Evolutionary conservation across 2,797 vertebrate species (phyloP), one percentile per base, ranked within the genome.

Genomic region (Mycteria americana): DNA sequence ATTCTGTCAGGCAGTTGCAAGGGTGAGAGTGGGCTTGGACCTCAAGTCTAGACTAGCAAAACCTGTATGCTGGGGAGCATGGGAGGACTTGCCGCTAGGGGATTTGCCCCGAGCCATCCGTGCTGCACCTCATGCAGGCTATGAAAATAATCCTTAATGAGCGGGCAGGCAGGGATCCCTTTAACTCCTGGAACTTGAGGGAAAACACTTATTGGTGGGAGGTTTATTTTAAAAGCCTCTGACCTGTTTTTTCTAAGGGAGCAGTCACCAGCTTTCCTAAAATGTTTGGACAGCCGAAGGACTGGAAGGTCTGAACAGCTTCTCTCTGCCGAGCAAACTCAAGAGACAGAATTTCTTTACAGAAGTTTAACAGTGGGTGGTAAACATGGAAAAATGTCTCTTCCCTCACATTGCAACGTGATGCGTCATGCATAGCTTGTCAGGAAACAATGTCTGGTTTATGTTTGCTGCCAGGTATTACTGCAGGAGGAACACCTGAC

Each of bases 401-500:
- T 89, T 92, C 68, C 41, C 14, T 89, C 50, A 33, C 72, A 63
- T 3, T 51, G 63, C 91, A 95, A 82, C 25, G 8, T 74, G 92
- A 88, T 80, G 54, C 8, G 5, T 95, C 86, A 77, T 5, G 60
- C 91, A 74, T 4, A 33, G 84, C 88, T 63, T 87, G 84, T 95
- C 95, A 83, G 92, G 78, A 93, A 93, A 88, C 74, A 70, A 91
- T 22, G 75, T 91, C 62, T 91, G 75, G 57, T 68, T 93, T 80
- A 54, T 65, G 75, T 91, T 81, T 95, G 86, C 75, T 94, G 89
- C 83, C 92, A 91, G 63, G 56, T 72, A 51, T 92, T 89, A 54
- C 77, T 85, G 63, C 60, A 82, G 68, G 50, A 93, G 53, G 62
- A 93, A 54, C 78, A 83, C 37, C 45, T 89, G 84, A 92, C 86